A percentile compares a stretch with the other conserved stretches of the same genome.
Conservation (phyloP, 2,113 vertebrate genomes). For the Garra rufa region DNA sequence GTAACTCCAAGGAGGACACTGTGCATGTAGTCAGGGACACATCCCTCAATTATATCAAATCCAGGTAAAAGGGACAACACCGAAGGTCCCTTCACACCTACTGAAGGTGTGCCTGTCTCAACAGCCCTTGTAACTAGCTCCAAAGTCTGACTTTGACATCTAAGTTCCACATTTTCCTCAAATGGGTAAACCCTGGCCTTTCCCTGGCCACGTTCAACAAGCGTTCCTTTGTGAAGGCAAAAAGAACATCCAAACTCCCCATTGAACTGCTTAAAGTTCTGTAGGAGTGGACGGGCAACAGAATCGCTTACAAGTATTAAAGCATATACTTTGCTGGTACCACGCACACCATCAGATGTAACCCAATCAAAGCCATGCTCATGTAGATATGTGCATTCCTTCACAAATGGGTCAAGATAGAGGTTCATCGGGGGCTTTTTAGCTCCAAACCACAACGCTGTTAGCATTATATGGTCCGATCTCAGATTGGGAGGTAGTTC, state of each 20-base stretch:
- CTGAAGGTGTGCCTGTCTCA: constrained; percentile 11
- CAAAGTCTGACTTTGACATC: too few relatives aligned
- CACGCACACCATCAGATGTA: constrained; percentile 1
- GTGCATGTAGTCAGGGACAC: too few relatives aligned
- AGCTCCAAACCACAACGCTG: constrained; percentile 20
- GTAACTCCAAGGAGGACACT: too few relatives aligned
- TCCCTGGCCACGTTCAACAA: too few relatives aligned
- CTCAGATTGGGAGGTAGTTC: constrained; percentile 26
- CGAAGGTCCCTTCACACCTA: constrained; percentile 30
- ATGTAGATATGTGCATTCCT: constrained; percentile 20
- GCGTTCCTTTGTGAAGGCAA: too few relatives aligned
- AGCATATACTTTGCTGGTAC: constrained; percentile 16
- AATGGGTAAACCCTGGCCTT: too few relatives aligned
- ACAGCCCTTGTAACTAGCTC: neutral
- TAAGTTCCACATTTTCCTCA: too few relatives aligned
- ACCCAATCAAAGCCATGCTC: neutral
- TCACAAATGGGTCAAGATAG: constrained; percentile 30
- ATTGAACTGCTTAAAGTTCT: constrained; percentile 37
- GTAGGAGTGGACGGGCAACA: constrained; percentile 24
- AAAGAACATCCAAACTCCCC: too few relatives aligned
- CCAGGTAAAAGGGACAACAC: constrained; percentile 21
- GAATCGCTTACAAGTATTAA: constrained; percentile 26
- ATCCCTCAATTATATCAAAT: too few relatives aligned
- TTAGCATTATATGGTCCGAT: constrained; percentile 17
- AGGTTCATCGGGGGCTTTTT: constrained; percentile 1